These are phyloP conservation scores for Rhodinocichla rosea DNA, from an alignment of 2,113 vertebrate species.

Conservation along the genomic window DNA sequence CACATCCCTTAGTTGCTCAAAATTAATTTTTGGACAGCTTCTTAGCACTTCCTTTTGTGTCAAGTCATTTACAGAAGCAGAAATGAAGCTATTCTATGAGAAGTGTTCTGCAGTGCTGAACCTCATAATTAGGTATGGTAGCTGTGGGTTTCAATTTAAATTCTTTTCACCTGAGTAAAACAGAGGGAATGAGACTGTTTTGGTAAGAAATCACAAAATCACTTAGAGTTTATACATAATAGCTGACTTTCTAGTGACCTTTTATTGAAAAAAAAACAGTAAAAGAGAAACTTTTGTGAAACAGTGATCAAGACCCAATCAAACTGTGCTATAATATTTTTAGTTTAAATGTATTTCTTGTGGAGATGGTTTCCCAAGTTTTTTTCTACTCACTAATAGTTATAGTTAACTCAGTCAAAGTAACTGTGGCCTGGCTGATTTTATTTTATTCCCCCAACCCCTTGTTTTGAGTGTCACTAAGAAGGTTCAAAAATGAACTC, in stretches of 20 bases:
- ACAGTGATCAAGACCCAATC: background rate
- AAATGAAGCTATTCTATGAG: background rate
- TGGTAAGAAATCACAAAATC: background rate
- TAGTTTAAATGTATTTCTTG: slow-evolving; percentile 39
- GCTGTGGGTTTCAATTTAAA: background rate
- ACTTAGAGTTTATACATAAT: background rate
- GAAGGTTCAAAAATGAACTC: background rate
- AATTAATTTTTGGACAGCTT: background rate
- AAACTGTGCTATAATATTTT: slow-evolving; percentile 39
- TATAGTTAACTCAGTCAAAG: slow-evolving; percentile 20
- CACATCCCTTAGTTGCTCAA: background rate
- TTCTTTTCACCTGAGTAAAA: background rate
- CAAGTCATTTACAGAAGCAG: background rate
- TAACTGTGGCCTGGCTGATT: background rate
- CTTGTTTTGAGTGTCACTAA: background rate
- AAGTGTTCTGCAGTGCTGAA: background rate
- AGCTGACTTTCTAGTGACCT: slow-evolving; percentile 33
- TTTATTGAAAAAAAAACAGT: slow-evolving; percentile 25
- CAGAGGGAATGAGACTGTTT: background rate
- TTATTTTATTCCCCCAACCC: rapidly evolving
- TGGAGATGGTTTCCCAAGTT: slow-evolving; percentile 16
- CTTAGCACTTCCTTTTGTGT: background rate
- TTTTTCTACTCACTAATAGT: slow-evolving; percentile 35
- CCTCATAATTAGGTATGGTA: background rate
- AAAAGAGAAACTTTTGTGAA: slow-evolving; percentile 21